These are phyloP conservation scores for Platycercus adscitus DNA, from an alignment of 2,113 vertebrate species.

Conservation along the genomic window DNA sequence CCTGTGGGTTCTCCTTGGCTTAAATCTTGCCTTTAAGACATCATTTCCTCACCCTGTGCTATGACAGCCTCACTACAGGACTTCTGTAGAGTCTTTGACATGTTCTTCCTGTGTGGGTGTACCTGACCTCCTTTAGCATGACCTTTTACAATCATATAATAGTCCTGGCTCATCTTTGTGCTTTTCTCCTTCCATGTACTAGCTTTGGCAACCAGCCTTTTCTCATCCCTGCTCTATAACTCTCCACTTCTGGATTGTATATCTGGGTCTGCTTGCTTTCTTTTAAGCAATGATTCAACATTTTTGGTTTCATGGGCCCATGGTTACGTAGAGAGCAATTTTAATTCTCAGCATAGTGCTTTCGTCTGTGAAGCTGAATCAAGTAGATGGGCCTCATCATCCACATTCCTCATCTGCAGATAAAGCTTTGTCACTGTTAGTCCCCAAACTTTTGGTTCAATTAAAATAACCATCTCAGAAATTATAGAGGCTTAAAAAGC, in stretches of 20 bases:
- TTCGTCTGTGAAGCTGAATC: not conserved
- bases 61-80: not conserved
- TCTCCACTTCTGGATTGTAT: not conserved
- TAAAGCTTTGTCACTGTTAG: not conserved
- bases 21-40: not conserved
- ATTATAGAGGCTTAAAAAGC: not conserved
- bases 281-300: not conserved
- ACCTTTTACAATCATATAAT: not conserved
- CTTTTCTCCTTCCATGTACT: not conserved
- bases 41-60: not conserved
- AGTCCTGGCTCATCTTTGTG: not conserved
- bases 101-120: not conserved
- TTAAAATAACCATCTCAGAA: not conserved
- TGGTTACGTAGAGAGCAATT: not conserved
- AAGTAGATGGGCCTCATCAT: not conserved
- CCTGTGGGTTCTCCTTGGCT: not conserved
- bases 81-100: not conserved
- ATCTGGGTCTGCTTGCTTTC: not conserved
- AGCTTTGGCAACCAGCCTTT: not conserved
- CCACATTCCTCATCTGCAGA: not conserved
- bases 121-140: not conserved
- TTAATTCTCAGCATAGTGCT: not conserved
- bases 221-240: not conserved
- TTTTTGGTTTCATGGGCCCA: not conserved
- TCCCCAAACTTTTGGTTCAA: too few relatives aligned